Percentiles rank a stretch among this genome's conserved stretches.
Conservation (phyloP, 2,113 vertebrate genomes). For the Hirundichthys speculiger region DNA sequence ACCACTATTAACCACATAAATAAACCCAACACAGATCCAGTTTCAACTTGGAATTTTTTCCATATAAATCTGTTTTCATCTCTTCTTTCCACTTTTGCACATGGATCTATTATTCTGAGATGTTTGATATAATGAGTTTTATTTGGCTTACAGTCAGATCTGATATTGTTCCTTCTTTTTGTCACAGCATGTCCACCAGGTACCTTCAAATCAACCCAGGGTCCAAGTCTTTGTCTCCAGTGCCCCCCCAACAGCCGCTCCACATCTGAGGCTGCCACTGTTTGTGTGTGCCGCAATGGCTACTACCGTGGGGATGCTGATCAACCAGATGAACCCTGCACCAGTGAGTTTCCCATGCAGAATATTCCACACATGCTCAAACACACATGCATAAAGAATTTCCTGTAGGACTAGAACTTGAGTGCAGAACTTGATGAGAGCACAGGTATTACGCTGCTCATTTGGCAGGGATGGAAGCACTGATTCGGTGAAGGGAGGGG, state of each 20-base stretch:
- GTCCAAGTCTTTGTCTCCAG: constrained; percentile 85
- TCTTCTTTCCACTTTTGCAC: background rate
- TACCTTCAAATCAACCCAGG: constrained; percentile 96
- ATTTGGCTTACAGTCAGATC: background rate
- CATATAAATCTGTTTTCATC: background rate
- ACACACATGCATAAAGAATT: background rate
- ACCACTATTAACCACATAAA: background rate
- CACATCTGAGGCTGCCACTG: constrained; percentile 86
- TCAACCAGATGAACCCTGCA: constrained; percentile 90
- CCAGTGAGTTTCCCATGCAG: constrained; percentile 86
- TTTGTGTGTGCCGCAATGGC: constrained; percentile 94
- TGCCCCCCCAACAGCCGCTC: constrained; percentile 96
- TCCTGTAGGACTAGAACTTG: background rate
- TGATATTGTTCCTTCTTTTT: constrained; percentile 10
- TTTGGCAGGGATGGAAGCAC: too few species aligned
- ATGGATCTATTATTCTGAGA: background rate
- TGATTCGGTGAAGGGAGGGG: too few species aligned
- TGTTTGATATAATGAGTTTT: background rate
- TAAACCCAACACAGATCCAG: background rate
- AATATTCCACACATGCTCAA: background rate
- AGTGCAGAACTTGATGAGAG: too few species aligned
- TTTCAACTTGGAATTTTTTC: background rate
- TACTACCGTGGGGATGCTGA: constrained; percentile 93
- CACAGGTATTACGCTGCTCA: too few species aligned
- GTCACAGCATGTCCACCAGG: constrained; percentile 91